A percentile compares a stretch with the other conserved stretches of the same genome.
Conservation (phyloP, 2,888 invertebrate genomes). For the Zelleria hepariella region DNA sequence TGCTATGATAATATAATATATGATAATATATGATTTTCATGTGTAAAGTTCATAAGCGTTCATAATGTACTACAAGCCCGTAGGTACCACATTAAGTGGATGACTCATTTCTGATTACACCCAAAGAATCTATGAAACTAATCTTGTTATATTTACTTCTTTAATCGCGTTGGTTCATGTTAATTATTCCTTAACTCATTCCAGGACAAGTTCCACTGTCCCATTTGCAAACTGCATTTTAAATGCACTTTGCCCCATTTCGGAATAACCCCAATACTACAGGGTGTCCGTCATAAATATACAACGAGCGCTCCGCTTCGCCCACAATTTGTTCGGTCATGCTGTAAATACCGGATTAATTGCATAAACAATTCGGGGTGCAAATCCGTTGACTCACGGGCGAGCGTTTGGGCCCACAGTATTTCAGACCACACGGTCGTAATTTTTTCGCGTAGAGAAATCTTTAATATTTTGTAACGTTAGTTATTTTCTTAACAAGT, state of each 20-base stretch:
- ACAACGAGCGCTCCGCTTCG: background rate
- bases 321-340: background rate
- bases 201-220: background rate
- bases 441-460: background rate
- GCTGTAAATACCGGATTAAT: constrained; percentile 1
- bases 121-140: too few species aligned
- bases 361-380: background rate
- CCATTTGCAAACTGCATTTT: background rate
- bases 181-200: background rate
- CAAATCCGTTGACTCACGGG: background rate
- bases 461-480: too few species aligned
- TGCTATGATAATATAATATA: too few species aligned
- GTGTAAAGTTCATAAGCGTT: too few species aligned
- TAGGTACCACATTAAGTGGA: too few species aligned
- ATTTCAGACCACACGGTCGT: background rate
- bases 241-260: background rate
- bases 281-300: background rate
- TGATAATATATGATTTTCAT: too few species aligned
- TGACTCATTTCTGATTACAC: too few species aligned
- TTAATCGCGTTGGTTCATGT: background rate
- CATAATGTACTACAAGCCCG: too few species aligned
- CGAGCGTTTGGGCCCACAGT: background rate
- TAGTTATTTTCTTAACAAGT: too few species aligned
- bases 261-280: background rate
- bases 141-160: background rate